Evolutionary conservation across 2,888 invertebrate genomes (phyloP).

Genomic region (Pegoplata infirma): DNA sequence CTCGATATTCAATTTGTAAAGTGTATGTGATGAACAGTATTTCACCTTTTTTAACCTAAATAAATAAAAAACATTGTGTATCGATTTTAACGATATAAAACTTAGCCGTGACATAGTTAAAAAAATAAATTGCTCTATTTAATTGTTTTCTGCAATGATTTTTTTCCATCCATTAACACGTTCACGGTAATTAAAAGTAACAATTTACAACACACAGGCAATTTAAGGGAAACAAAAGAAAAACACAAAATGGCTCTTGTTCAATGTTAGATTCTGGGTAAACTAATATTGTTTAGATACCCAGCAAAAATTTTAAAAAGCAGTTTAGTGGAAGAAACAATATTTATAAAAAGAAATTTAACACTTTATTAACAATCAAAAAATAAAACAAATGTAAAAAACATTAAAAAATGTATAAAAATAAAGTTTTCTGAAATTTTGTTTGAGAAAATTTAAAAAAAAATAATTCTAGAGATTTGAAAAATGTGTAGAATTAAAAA

Average conservation of each 20-base stretch:
- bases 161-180: constrained; percentile 29
- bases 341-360: too few species aligned
- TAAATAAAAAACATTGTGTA: not conserved
- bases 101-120: constrained; percentile 25
- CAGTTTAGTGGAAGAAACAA: too few species aligned
- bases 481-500: too few species aligned
- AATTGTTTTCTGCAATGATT: constrained; percentile 28
- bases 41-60: not conserved
- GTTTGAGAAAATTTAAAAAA: too few species aligned
- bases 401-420: too few species aligned
- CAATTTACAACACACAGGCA: constrained; percentile 4
- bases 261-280: not conserved
- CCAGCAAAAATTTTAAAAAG: too few species aligned
- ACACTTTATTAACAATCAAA: too few species aligned
- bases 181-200: constrained; percentile 42
- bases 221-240: not conserved
- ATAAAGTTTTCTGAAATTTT: too few species aligned
- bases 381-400: too few species aligned
- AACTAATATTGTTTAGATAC: not conserved
- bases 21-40: not conserved
- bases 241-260: not conserved
- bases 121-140: constrained; percentile 35
- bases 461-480: too few species aligned
- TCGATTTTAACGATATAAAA: too few species aligned
- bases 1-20: too few species aligned